Evolutionary conservation across 2,113 vertebrate genomes (phyloP), one percentile per base, ranked within the genome.

Genomic region (Bolborhynchus lineola): DNA sequence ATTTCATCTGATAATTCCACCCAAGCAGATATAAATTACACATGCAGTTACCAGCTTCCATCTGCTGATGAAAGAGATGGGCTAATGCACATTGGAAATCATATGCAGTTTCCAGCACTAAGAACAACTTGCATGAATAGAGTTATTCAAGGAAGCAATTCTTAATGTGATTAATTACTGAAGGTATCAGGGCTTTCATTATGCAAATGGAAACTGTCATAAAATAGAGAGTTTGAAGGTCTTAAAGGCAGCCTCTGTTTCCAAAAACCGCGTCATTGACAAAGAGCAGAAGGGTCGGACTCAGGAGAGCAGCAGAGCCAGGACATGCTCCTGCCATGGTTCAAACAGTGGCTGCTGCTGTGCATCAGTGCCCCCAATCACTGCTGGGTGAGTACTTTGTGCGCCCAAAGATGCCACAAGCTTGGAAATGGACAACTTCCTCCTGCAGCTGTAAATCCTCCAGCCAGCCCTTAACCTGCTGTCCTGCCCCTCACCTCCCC

Each of bases 11-110:
- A 53, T 94, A 96, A 96, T 97, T 95, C 94, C 94, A 93, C 84
- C 93, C 95, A 92, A 95, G 94, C 87, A 97, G 97, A 94, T 93
- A 96, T 92, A 94, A 97, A 96, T 97, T 97, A 97, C 95, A 92
- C 88, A 95, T 75, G 96, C 94, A 90, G 92, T 60, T 93, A 92
- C 95, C 95, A 88, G 95, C 95, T 96, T 93, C 96, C 95, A 96
- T 96, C 96, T 97, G 95, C 95, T 95, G 94, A 95, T 96, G 95
- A 94, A 96, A 95, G 88, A 81, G 92, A 81, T 29, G 82, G 95
- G 82, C 88, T 96, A 88, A 90, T 62, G 93, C 92, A 95, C 86
- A 35, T 52, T 86, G 84, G 92, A 96, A 97, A 95, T 92, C 95
- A 90, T 39, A 60, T 18, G 93, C 95, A 44, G 93, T 41, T 96